Percentiles rank a stretch among this genome's conserved stretches.
phyloP scores from a whole-genome alignment of 2,888 invertebrate genomes.

The Drosophila emarginata region DNA sequence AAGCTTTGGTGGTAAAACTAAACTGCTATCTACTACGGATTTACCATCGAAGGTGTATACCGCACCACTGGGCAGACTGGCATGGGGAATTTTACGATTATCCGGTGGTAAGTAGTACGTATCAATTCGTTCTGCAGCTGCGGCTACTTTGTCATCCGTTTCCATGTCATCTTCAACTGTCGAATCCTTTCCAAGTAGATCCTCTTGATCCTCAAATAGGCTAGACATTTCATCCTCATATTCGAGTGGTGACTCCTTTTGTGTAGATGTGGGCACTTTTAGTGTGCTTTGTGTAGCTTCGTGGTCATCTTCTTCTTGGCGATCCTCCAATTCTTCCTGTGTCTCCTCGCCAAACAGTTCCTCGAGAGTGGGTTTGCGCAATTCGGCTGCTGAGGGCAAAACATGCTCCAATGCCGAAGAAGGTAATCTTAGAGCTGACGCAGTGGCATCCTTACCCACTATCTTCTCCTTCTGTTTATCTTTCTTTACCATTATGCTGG shows the following conservation, averaged over 20 bases:
- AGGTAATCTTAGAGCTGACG: slow-evolving; percentile 55
- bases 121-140: slow-evolving; percentile 88
- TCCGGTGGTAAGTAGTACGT: slow-evolving; percentile 90
- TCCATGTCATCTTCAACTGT: slow-evolving; percentile 76
- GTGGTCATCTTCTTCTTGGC: slow-evolving; percentile 14
- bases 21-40: slow-evolving; percentile 86
- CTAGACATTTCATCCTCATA: slow-evolving; percentile 49
- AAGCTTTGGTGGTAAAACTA: slow-evolving; percentile 83
- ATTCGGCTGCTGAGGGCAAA: slow-evolving; percentile 65
- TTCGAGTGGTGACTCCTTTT: slow-evolving; percentile 20
- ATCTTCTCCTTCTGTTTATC: slow-evolving; percentile 9
- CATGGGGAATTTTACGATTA: slow-evolving; percentile 81
- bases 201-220: slow-evolving; percentile 47
- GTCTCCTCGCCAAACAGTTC: slow-evolving; percentile 53
- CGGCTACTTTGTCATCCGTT: slow-evolving; percentile 82
- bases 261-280: background rate
- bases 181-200: slow-evolving; percentile 14
- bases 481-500: slow-evolving; percentile 61
- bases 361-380: slow-evolving; percentile 81
- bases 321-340: slow-evolving; percentile 15
- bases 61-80: slow-evolving; percentile 83
- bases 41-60: slow-evolving; percentile 91
- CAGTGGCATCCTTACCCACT: slow-evolving; percentile 4
- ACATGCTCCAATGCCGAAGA: slow-evolving; percentile 53
- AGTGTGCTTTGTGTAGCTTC: slow-evolving; percentile 7